Evolutionary conservation across 2,888 invertebrate genomes (phyloP), one percentile per base, ranked within the genome.

Genomic region (Nemapogon koenigi): DNA sequence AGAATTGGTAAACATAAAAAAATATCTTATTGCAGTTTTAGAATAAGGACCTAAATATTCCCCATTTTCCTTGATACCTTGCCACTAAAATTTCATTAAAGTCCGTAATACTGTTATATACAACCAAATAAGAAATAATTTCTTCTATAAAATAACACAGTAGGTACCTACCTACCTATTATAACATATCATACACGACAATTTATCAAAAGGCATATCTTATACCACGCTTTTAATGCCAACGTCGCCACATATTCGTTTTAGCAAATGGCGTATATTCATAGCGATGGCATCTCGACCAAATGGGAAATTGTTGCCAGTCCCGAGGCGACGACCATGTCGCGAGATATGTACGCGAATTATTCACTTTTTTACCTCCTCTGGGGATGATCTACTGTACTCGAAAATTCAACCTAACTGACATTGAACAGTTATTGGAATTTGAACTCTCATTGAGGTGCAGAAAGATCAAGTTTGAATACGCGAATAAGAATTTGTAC

Each of bases 361-460:
- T 66, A 69, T 70, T 65, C 65, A 60, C 62, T 65, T 72, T 67
- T 70, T 68, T 63, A 61, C 62, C 59, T 61, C 59, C 61, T 56
- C 56, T 50, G 51, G 53, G 59, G 58, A 60, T 59, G 53, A 63
- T 58, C 53, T 45, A 46, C 47, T 44, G 45, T 49, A 48, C 49
- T 46, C 45, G 46, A 45, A 47, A 42, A 53, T 55, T 52, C 45
- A 51, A 49, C 56, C 49, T 51, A 63, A 55, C 51, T 40, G 48
- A 33, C 31, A 16, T 11, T 2, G 3, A 31, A 16, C n/a, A 4
- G 16, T 16, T 16, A 31, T 3, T 10, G 16, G 17, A 31, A n/a
- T n/a, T n/a, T 31, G 11, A 14, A 14, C 31, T 16, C 31, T 31
- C 3, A 29, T 31, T 11, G 31, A 31, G 31, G 16, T 31, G 10